phyloP scores from a whole-genome alignment of 2,797 vertebrate species.

The Taenioides sp. region DNA sequence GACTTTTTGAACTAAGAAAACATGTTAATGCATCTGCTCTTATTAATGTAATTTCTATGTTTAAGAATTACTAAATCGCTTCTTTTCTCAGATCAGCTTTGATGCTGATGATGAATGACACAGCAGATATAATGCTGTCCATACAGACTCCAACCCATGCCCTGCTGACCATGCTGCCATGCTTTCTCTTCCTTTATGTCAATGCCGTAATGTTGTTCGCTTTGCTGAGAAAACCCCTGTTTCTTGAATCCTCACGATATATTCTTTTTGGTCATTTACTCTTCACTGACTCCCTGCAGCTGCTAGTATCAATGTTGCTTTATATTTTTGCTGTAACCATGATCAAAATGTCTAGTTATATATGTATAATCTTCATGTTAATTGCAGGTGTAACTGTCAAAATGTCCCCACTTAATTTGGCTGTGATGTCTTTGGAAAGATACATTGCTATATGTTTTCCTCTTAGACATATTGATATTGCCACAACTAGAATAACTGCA shows the following conservation, averaged over 20 bases:
- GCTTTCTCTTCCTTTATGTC: constrained; percentile 59
- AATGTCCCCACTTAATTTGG: constrained; percentile 58
- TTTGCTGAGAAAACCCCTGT: constrained; percentile 48
- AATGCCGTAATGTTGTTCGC: constrained; percentile 65
- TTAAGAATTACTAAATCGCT: neutral
- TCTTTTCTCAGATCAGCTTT: constrained; percentile 26
- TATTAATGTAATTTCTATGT: neutral
- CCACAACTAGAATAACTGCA: constrained; percentile 20
- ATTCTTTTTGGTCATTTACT: constrained; percentile 72
- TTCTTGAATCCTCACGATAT: constrained; percentile 62
- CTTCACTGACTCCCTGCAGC: constrained; percentile 60
- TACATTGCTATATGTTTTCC: constrained; percentile 67
- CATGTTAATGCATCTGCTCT: neutral
- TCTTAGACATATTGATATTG: constrained; percentile 46
- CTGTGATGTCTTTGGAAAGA: constrained; percentile 65
- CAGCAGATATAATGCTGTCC: neutral
- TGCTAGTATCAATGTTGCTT: constrained; percentile 38
- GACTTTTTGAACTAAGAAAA: neutral
- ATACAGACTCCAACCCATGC: constrained; percentile 17
- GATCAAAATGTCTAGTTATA: constrained; percentile 32
- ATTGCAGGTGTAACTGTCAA: constrained; percentile 19
- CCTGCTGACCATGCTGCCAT: constrained; percentile 45
- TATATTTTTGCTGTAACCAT: constrained; percentile 45
- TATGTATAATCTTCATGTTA: constrained; percentile 37
- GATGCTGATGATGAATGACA: constrained; percentile 43